Evolutionary conservation across 1,140 invertebrate species (phyloP), one percentile per base, ranked within the genome.

Genomic region (Drosophila nannoptera): DNA sequence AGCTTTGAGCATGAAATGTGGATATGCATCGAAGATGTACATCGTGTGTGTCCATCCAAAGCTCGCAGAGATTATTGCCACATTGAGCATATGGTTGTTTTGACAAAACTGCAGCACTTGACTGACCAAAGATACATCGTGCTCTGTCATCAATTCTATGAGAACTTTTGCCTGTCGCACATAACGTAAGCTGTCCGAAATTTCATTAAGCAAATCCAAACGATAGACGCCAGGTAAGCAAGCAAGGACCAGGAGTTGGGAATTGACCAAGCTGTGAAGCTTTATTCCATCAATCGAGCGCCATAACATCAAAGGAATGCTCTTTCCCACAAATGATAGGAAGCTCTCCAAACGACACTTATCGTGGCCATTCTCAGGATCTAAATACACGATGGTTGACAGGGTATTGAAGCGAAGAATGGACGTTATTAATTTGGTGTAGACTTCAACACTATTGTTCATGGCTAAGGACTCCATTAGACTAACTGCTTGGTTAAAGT

Each of bases 41-140:
- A 82, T 5, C 0, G 12, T 43, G 4, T 45, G 45, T 0, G 70
- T 68, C 4, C 49, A 4, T 0, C 4, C 22, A 14, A 77, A 81
- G n/a, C 65, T 49, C 0, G 3, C 7, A 14, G 63, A 77, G 16
- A 77, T 55, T 0, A 49, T 35, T 8, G 42, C 59, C 5, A 14
- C 66, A 62, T 81, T 81, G 6, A 74, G 38, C 70, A 81, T 82
- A 2, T 71, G 33, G n/a, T 58, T 69, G 11, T 45, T 36, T 4
- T 53, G 60, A 9, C 62, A 74, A 40, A 48, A 77, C 9, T 59
- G 3, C 0, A 81, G 42, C 7, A 77, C 52, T 2, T 52, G 35
- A 3, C 11, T 38, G 3, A 36, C 64, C 8, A 73, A 9, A 2
- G 4, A 4, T 12, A 50, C 50, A 29, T 80, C 60, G 22, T 31